A percentile compares a stretch with the other conserved stretches of the same genome.
Conservation (phyloP, 2,113 vertebrate species). For the Macquaria ambigua region DNA sequence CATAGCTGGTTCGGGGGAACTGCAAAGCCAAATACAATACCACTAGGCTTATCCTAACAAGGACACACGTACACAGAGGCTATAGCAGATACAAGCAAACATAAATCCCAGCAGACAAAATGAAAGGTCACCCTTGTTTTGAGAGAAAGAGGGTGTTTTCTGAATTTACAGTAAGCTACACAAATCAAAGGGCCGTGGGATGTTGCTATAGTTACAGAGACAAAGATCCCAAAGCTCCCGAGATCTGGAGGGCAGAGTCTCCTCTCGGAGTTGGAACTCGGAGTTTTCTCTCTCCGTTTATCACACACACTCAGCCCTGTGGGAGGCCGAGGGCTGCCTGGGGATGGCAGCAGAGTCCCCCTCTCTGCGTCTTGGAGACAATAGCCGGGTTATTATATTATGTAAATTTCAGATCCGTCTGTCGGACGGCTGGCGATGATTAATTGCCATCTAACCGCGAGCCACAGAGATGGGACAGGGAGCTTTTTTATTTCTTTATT, state of each 20-base stretch:
- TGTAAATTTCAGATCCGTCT: slow-evolving; percentile 48
- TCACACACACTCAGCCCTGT: not conserved
- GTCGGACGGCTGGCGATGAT: slow-evolving; percentile 38
- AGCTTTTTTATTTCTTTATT: not conserved
- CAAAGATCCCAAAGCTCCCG: slow-evolving; percentile 17
- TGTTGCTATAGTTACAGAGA: slow-evolving; percentile 38
- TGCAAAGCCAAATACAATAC: slow-evolving; percentile 27
- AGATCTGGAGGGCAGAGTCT: slow-evolving; percentile 1
- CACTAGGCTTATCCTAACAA: slow-evolving; percentile 6
- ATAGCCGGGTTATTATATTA: slow-evolving; percentile 34
- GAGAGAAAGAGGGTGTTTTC: slow-evolving; percentile 23
- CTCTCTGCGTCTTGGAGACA: slow-evolving; percentile 1
- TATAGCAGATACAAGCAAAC: slow-evolving; percentile 21
- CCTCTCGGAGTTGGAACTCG: not conserved
- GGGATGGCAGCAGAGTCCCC: not conserved
- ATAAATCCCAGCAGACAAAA: slow-evolving; percentile 20
- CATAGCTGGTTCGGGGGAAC: not conserved
- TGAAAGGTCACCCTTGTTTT: slow-evolving; percentile 56
- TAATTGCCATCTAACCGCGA: slow-evolving; percentile 33
- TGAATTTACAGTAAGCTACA: slow-evolving; percentile 32
- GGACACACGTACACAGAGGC: slow-evolving; percentile 5
- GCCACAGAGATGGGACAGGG: slow-evolving; percentile 5
- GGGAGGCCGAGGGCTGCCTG: slow-evolving; percentile 1
- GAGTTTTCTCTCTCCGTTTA: not conserved
- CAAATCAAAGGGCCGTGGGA: slow-evolving; percentile 2